Conservation (phyloP, 2,797 vertebrate species). For the Hypotaenidia philippensis region DNA sequence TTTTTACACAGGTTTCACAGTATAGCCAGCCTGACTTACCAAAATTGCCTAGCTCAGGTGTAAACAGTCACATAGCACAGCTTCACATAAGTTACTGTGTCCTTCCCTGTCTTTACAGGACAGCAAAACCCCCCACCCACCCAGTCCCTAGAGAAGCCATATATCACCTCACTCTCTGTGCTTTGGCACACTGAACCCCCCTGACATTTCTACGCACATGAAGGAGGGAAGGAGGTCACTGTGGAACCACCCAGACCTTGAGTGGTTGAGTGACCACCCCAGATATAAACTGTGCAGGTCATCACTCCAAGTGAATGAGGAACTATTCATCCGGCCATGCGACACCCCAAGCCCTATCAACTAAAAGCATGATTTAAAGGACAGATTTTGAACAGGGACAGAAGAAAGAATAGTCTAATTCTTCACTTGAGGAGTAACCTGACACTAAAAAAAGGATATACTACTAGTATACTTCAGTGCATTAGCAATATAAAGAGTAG, state of each 20-base stretch:
- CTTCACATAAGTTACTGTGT: not conserved
- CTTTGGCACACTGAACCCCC: not conserved
- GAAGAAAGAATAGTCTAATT: not conserved
- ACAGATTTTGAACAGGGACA: not conserved
- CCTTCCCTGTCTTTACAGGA: not conserved
- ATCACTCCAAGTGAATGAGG: not conserved
- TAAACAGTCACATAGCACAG: not conserved
- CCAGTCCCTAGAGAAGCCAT: not conserved
- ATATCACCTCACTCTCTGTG: not conserved
- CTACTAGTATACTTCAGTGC: not conserved
- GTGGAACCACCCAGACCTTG: not conserved
- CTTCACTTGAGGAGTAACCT: not conserved
- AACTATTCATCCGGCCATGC: not conserved
- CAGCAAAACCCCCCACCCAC: not conserved
- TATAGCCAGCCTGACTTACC: not conserved
- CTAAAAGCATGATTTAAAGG: not conserved
- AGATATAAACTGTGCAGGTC: not conserved
- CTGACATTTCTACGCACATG: not conserved
- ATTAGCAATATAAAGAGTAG: not conserved
- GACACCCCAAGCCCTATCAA: not conserved
- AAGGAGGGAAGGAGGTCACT: not conserved
- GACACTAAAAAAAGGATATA: not conserved
- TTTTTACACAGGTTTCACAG: constrained; percentile 5
- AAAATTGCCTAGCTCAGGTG: constrained; percentile 10
- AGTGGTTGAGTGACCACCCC: not conserved